Conservation (phyloP, 2,888 invertebrate species). For the Parnassius mnemosyne region DNA sequence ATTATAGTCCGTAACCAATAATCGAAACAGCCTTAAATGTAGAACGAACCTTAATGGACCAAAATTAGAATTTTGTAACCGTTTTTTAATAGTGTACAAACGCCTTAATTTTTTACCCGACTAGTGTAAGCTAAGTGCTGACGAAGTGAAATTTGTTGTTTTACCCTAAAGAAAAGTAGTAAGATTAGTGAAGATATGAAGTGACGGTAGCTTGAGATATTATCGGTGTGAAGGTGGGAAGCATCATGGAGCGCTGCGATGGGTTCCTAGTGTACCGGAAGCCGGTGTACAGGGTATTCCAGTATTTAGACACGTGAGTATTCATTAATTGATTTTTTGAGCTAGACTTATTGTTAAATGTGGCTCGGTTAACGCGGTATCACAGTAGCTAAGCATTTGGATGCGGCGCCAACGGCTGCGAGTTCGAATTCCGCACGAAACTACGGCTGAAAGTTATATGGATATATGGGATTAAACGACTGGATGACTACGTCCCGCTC, state of each 20-base stretch:
- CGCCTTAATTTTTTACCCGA: constrained; percentile 69
- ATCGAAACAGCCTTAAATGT: constrained; percentile 58
- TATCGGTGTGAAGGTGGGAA: constrained; percentile 27
- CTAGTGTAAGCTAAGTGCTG: constrained; percentile 41
- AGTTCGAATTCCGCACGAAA: too few species aligned
- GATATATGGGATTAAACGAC: too few species aligned
- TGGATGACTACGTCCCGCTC: too few species aligned
- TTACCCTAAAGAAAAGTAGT: constrained; percentile 23
- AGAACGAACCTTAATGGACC: constrained; percentile 72
- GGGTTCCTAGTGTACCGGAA: constrained; percentile 89
- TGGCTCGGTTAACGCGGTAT: neutral
- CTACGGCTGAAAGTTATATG: too few species aligned
- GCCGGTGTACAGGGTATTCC: constrained; percentile 90
- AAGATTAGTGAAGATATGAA: constrained; percentile 35
- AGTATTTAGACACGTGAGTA: constrained; percentile 91
- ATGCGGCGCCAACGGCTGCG: too few species aligned
- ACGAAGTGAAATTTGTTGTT: constrained; percentile 9
- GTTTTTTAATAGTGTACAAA: constrained; percentile 57
- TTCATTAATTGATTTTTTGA: constrained; percentile 4
- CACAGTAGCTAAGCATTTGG: too few species aligned
- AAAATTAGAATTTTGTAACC: constrained; percentile 60
- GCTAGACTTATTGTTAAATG: neutral
- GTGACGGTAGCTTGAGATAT: constrained; percentile 35
- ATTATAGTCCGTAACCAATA: constrained; percentile 51
- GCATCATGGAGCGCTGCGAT: constrained; percentile 87